Conservation (phyloP, 2,113 vertebrate species). For the Tenebrosternarchus preto region DNA sequence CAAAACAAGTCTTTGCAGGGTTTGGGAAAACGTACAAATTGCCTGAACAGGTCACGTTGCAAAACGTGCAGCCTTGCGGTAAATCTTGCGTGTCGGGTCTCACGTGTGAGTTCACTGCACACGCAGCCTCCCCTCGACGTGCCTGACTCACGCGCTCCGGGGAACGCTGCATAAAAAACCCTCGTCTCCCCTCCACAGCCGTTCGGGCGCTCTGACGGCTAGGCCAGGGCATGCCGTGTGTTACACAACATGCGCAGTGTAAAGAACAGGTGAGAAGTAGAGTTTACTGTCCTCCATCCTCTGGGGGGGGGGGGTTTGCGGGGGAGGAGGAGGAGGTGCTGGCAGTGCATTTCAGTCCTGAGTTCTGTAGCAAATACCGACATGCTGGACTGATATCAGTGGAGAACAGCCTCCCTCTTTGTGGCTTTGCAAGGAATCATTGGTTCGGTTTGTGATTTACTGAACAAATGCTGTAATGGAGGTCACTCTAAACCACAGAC, state of each 20-base stretch:
- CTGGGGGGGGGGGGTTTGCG: too few relatives aligned
- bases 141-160: slow-evolving; percentile 29
- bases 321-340: neutral
- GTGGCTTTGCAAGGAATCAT: neutral
- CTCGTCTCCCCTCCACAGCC: slow-evolving; percentile 16
- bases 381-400: neutral
- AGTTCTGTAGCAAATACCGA: neutral
- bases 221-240: slow-evolving; percentile 18
- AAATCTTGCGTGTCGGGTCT: neutral
- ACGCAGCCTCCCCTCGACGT: neutral
- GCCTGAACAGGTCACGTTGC: neutral
- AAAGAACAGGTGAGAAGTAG: slow-evolving; percentile 32
- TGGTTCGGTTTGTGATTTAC: neutral
- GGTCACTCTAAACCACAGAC: neutral
- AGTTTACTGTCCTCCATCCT: neutral
- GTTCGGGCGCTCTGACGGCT: slow-evolving; percentile 10
- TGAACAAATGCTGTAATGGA: neutral
- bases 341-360: neutral
- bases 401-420: too few relatives aligned
- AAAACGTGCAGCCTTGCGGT: neutral
- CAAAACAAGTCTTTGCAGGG: neutral
- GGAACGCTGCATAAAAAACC: neutral
- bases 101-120: neutral
- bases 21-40: neutral
- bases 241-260: neutral